Evolutionary conservation across 2,113 vertebrate species (phyloP).

Genomic region (Malurus melanocephalus): DNA sequence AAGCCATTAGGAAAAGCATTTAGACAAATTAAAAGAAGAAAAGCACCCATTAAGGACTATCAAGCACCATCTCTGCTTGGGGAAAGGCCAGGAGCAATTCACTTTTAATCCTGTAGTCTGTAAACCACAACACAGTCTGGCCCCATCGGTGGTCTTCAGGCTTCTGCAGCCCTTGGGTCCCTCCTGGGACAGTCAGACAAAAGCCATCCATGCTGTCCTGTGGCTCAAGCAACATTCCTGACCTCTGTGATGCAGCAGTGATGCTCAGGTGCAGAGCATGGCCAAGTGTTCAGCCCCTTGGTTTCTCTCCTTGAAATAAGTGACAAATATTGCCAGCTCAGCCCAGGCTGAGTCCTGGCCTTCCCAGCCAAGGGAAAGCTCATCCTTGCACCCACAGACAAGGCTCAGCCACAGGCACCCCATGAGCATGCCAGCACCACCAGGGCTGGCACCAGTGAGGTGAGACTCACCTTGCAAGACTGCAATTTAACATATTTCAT

Average conservation of each 20-base stretch:
- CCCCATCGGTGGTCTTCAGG: not conserved
- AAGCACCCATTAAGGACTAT: conserved; percentile 29
- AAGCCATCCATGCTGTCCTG: rapidly evolving
- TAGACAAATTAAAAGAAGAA: conserved; percentile 28
- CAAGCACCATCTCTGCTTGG: not conserved
- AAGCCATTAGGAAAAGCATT: conserved; percentile 38
- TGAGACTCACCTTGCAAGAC: not conserved
- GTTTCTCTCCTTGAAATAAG: not conserved
- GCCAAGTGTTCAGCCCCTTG: rapidly evolving
- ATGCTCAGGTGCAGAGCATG: not conserved
- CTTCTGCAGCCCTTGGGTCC: not conserved
- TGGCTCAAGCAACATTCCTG: not conserved
- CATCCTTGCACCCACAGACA: rapidly evolving
- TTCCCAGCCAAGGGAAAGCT: not conserved
- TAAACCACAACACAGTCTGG: not conserved
- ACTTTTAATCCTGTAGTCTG: not conserved
- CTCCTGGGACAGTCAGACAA: not conserved
- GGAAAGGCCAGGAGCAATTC: not conserved
- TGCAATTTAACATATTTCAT: not conserved
- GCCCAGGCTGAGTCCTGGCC: not conserved
- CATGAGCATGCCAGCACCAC: not conserved
- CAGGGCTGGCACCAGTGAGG: not conserved
- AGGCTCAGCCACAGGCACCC: not conserved
- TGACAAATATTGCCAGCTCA: not conserved
- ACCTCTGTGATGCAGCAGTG: rapidly evolving